These are phyloP conservation scores for Podarcis muralis DNA, from an alignment of 2,113 vertebrate genomes.

Conservation along the genomic window DNA sequence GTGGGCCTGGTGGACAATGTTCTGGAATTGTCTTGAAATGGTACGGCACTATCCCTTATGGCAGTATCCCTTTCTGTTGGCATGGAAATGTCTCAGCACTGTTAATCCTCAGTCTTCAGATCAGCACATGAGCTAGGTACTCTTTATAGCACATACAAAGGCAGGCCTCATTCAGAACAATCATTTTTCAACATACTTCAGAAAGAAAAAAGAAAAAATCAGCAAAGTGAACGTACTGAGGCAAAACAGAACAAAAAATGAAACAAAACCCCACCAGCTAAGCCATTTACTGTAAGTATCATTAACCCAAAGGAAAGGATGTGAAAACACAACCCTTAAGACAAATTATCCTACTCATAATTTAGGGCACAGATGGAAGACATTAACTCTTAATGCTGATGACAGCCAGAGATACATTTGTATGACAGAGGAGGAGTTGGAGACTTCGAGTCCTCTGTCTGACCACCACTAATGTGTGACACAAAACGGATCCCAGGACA, in stretches of 20 bases:
- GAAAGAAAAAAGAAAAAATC: not conserved
- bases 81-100: fast-evolving
- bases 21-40: fast-evolving
- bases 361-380: not conserved
- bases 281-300: not conserved
- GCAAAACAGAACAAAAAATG: not conserved
- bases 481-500: not conserved
- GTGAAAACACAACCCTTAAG: not conserved
- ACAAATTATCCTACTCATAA: not conserved
- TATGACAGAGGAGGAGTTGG: not conserved
- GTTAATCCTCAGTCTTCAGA: fast-evolving
- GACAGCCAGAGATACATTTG: not conserved
- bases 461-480: not conserved
- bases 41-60: fast-evolving
- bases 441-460: not conserved
- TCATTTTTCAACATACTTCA: not conserved
- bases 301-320: not conserved
- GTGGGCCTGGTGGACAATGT: not conserved
- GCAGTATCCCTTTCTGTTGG: too few relatives aligned
- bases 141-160: not conserved
- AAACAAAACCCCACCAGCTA: too few relatives aligned
- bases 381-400: not conserved
- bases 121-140: fast-evolving
- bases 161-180: not conserved
- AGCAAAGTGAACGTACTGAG: not conserved